A percentile compares a stretch with the other conserved stretches of the same genome.
phyloP scores from a whole-genome alignment of 2,113 vertebrate species.

The Pyrgilauda ruficollis region DNA sequence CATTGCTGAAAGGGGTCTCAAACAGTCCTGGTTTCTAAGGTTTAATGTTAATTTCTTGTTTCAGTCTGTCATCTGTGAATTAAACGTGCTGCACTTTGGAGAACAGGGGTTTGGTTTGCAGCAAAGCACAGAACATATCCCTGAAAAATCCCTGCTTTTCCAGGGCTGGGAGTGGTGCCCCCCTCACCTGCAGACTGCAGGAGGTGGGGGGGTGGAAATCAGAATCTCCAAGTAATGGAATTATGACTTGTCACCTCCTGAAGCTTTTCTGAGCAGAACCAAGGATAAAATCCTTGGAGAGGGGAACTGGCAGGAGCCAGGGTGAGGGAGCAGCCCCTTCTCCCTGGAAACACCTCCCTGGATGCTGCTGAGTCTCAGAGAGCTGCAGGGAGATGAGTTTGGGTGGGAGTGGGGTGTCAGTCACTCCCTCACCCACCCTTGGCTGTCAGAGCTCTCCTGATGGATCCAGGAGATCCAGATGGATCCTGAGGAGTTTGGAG shows the following conservation, averaged over 20 bases:
- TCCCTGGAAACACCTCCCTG: not conserved
- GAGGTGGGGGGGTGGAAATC: not conserved
- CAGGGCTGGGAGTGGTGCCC: not conserved
- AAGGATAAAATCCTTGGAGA: not conserved
- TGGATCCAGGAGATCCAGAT: not conserved
- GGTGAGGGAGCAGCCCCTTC: not conserved
- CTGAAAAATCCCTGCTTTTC: not conserved
- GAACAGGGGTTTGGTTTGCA: accelerated
- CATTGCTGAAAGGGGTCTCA: not conserved
- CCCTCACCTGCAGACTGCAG: not conserved
- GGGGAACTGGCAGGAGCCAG: not conserved
- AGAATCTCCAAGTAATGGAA: not conserved
- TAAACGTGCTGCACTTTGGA: not conserved
- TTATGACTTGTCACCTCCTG: not conserved
- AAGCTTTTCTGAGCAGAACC: not conserved
- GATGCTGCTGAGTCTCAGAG: not conserved
- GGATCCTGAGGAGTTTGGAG: not conserved
- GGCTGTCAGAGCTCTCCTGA: not conserved
- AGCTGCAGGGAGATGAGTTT: not conserved
- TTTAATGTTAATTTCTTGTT: not conserved
- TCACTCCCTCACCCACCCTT: not conserved
- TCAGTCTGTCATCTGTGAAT: not conserved
- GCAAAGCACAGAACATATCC: accelerated
- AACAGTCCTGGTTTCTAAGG: not conserved
- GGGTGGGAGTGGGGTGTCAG: not conserved